A percentile compares a stretch with the other conserved stretches of the same genome.
These are phyloP conservation scores for Rhinoderma darwinii DNA, from an alignment of 2,113 vertebrate species.

Conservation along the genomic window DNA sequence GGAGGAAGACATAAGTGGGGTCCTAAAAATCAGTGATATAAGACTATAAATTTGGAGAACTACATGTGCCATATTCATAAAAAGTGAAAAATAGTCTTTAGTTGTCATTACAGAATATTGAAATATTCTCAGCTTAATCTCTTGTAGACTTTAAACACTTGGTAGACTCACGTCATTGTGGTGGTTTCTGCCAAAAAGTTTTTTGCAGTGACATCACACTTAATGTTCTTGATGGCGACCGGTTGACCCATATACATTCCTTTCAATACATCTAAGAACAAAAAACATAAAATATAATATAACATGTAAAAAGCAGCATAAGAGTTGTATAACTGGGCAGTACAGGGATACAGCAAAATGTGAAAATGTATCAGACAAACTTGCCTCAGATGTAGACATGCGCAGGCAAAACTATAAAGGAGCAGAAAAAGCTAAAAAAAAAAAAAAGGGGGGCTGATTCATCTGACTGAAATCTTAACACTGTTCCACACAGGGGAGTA, in stretches of 20 bases:
- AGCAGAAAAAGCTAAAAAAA: no score
- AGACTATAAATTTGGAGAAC: neutral
- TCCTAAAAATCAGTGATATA: neutral
- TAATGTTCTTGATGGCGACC: slow-evolving; percentile 93
- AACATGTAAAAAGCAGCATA: neutral
- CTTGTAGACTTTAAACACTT: neutral
- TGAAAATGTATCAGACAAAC: no score
- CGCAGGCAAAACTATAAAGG: no score
- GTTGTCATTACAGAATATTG: no score
- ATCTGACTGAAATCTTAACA: no score
- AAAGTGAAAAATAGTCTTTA: neutral
- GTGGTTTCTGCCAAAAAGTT: slow-evolving; percentile 87
- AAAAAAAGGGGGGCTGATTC: no score
- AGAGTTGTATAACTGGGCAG: neutral
- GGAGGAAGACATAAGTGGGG: no score
- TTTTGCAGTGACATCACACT: slow-evolving; percentile 89
- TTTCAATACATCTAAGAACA: slow-evolving; percentile 78
- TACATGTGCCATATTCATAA: neutral
- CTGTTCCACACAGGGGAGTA: no score
- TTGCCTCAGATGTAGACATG: no score
- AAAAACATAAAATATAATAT: neutral
- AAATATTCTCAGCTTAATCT: no score
- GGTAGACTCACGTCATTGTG: slow-evolving; percentile 87
- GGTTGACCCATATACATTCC: slow-evolving; percentile 87
- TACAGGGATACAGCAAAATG: neutral